A percentile compares a stretch with the other conserved stretches of the same genome.
Evolutionary conservation across 2,888 invertebrate species (phyloP).

Genomic region (Cancer borealis): DNA sequence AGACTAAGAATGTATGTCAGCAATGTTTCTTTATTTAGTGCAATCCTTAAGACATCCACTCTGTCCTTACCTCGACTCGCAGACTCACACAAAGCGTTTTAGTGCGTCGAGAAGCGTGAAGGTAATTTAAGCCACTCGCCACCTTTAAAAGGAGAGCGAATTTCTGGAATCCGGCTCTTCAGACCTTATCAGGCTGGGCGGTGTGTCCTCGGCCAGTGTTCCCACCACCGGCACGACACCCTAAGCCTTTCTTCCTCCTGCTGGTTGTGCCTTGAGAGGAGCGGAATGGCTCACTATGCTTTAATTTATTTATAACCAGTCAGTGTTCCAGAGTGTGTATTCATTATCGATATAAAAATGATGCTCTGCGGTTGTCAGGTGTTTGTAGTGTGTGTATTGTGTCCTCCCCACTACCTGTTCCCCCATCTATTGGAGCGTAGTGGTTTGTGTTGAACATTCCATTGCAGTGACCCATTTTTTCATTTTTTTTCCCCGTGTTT

Average conservation of each 20-base stretch:
- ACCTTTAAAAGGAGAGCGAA: conserved; percentile 14
- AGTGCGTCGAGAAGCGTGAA: not conserved
- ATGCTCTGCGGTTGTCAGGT: too few relatives aligned
- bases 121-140: conserved; percentile 9
- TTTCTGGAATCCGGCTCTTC: not conserved
- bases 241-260: not conserved
- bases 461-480: not conserved
- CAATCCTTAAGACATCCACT: not conserved
- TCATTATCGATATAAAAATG: too few relatives aligned
- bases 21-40: not conserved
- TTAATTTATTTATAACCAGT: too few relatives aligned
- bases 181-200: not conserved
- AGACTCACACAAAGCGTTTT: not conserved
- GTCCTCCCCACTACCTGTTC: not conserved
- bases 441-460: not conserved
- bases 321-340: too few relatives aligned
- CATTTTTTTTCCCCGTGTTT: conserved; percentile 4
- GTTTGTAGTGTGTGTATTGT: not conserved
- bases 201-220: not conserved
- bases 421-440: not conserved
- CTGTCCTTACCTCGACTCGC: not conserved
- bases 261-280: not conserved
- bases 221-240: not conserved
- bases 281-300: not conserved
- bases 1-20: too few relatives aligned